Conservation (phyloP, 2,797 vertebrate species). For the Arvicola amphibius region DNA sequence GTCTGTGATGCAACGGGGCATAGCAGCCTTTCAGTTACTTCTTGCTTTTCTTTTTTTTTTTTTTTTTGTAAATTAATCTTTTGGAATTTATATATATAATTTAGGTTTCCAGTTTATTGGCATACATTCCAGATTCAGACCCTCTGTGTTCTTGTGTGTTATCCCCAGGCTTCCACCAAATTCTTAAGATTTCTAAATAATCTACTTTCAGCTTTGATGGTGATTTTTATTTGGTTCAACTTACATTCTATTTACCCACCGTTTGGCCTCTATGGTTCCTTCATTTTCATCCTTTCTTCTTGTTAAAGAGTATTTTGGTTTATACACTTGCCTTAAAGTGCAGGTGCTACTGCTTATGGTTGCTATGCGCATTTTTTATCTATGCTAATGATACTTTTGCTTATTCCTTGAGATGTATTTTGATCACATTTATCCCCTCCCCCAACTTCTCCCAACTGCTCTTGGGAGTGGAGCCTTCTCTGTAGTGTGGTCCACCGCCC, state of each 20-base stretch:
- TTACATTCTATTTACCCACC: not conserved
- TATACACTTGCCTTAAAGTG: not conserved
- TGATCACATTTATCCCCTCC: not conserved
- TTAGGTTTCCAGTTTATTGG: not conserved
- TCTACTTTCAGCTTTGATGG: not conserved
- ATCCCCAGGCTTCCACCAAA: not conserved
- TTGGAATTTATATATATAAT: not conserved
- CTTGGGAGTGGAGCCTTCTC: not conserved
- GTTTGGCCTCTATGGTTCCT: not conserved
- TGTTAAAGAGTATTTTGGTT: slow-evolving; percentile 31
- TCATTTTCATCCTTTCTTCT: not conserved
- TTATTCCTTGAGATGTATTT: not conserved
- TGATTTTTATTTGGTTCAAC: not conserved
- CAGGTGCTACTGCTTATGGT: not conserved
- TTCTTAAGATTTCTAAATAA: slow-evolving; percentile 26
- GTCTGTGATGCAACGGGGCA: not conserved
- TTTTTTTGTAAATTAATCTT: slow-evolving; percentile 16
- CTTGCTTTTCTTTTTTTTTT: slow-evolving; percentile 9
- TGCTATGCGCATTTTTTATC: not conserved
- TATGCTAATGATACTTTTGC: not conserved
- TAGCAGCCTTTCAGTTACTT: not conserved
- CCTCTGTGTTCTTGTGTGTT: not conserved
- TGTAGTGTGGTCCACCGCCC: not conserved
- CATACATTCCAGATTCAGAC: not conserved
- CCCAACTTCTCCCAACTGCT: not conserved